Evolutionary conservation across 2,113 vertebrate species (phyloP).

Genomic region (Xiphorhynchus elegans): DNA sequence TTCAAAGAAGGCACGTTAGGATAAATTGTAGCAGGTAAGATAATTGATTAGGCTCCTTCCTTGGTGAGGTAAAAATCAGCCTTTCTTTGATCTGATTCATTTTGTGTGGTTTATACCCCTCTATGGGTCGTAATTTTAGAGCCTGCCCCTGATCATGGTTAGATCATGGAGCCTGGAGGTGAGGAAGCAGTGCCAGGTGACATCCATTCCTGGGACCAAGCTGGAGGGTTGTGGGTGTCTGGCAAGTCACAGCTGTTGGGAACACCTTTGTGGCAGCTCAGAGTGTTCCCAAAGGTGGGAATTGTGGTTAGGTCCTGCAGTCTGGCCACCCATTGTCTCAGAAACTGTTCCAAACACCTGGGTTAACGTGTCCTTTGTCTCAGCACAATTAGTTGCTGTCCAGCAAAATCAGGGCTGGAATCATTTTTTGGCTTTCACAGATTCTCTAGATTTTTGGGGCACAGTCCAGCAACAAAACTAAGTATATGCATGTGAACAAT

Average conservation of each 20-base stretch:
- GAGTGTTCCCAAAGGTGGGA: neutral
- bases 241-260: too few species aligned
- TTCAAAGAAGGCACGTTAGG: neutral
- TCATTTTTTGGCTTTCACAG: neutral
- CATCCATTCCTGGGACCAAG: rapidly evolving
- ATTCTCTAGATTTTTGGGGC: neutral
- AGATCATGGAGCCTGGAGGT: rapidly evolving
- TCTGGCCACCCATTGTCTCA: neutral
- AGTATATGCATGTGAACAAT: neutral
- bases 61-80: rapidly evolving
- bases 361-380: neutral
- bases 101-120: neutral
- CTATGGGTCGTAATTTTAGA: neutral
- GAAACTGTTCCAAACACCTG: neutral
- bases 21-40: neutral
- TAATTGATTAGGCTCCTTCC: neutral
- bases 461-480: neutral
- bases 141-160: neutral
- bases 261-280: too few species aligned
- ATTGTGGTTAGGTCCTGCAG: rapidly evolving
- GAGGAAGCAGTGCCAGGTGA: rapidly evolving
- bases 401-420: neutral
- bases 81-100: neutral
- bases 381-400: rapidly evolving
- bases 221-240: rapidly evolving